phyloP scores from a whole-genome alignment of 2,797 vertebrate species.

The Pseudocheirus occidentalis region DNA sequence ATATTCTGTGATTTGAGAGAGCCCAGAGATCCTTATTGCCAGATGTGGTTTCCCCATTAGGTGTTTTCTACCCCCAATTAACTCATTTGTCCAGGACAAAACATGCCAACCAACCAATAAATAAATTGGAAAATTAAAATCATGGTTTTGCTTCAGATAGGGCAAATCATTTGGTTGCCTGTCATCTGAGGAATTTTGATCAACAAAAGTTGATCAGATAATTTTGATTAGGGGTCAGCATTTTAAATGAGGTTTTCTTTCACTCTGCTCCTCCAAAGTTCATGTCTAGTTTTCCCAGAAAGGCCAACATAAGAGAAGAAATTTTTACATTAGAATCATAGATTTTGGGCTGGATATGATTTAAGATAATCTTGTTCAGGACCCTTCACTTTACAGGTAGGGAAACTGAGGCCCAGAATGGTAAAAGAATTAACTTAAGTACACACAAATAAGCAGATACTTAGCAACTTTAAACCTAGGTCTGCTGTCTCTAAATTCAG shows the following conservation, averaged over 20 bases:
- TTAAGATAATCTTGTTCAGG: not conserved
- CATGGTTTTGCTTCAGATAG: conserved; percentile 20
- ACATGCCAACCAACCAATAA: not conserved
- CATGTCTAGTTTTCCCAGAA: conserved; percentile 21
- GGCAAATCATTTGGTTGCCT: not conserved
- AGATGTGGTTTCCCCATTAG: not conserved
- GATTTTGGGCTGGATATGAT: not conserved
- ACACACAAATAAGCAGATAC: not conserved
- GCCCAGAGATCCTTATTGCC: not conserved
- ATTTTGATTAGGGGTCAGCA: conserved; percentile 30
- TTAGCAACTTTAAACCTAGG: not conserved
- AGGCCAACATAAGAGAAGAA: conserved; percentile 43
- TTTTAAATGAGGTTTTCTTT: conserved; percentile 45
- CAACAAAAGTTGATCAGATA: not conserved
- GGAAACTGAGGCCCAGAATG: not conserved
- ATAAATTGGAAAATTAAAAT: not conserved
- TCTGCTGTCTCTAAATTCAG: not conserved
- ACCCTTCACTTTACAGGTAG: not conserved
- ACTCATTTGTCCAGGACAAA: not conserved
- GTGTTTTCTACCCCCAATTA: not conserved
- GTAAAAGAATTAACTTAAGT: not conserved
- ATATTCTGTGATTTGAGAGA: not conserved
- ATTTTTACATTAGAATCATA: conserved; percentile 35
- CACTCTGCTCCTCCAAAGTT: conserved; percentile 40
- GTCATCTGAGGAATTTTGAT: conserved; percentile 26